Evolutionary conservation across 2,113 vertebrate genomes (phyloP), one percentile per base, ranked within the genome.

Genomic region (Mesoclemmys tuberculata): DNA sequence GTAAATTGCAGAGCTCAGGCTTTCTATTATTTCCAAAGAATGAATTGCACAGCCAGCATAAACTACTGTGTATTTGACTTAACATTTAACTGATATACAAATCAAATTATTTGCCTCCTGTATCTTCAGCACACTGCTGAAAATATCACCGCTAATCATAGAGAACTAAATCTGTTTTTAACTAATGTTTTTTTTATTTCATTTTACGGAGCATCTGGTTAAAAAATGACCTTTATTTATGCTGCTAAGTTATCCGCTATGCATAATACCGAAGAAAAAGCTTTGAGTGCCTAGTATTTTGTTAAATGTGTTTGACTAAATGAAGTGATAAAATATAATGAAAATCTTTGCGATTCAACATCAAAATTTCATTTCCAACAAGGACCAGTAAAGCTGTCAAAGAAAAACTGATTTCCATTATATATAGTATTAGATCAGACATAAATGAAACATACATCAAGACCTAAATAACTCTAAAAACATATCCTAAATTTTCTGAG

Each of bases 381-480:
- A 96, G 77, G 96, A 82, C 35, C 75, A 96, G 84, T 95, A 97
- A 97, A 97, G 61, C 83, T 97, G 90, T 95, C 95, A 97, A 95
- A 97, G 90, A 80, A 84, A 94, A 94, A 87, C 0, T 78, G 2
- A 92, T 93, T 95, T 90, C 90, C 64, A 52, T 95, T 85, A 94
- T 86, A 97, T 88, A 96, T 95, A 90, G 81, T 94, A 90, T 96
- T 95, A 98, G 88, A 96, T 95, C 82, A 96, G 41, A 94, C 41
- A 92, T 96, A 98, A 97, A 96, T 94, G 41, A 87, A 97, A 96
- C 82, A 96, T 96, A 93, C 82, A 96, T 97, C 91, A 93, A 95
- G 94, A 94, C 54, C 85, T 97, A 97, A 97, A 96, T 97, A 97
- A 96, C 93, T 90, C 88, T 93, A 90, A 96, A 94, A 97, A 97